These are phyloP conservation scores for Petroica traversi DNA, from an alignment of 2,113 vertebrate species.

Conservation along the genomic window DNA sequence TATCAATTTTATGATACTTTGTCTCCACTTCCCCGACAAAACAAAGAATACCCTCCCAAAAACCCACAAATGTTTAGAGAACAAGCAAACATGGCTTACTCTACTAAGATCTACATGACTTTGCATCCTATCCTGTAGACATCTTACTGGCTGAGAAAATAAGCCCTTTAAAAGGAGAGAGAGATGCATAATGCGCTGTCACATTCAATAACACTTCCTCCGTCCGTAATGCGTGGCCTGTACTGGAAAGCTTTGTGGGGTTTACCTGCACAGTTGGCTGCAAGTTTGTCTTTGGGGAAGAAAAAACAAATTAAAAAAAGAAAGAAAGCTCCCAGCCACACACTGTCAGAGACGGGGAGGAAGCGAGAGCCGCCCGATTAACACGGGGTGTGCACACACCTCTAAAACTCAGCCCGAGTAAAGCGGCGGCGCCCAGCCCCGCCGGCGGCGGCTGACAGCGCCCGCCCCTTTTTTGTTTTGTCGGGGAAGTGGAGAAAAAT, in stretches of 20 bases:
- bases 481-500: no score
- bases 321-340: not conserved
- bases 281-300: not conserved
- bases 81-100: not conserved
- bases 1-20: not conserved
- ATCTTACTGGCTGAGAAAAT: not conserved
- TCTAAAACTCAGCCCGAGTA: not conserved
- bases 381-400: not conserved
- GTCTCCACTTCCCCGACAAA: not conserved
- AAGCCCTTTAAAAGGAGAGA: not conserved
- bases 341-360: not conserved
- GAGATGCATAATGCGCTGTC: not conserved
- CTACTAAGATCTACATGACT: not conserved
- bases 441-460: not conserved
- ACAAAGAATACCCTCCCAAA: not conserved
- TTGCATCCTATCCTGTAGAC: not conserved
- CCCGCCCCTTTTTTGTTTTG: no score
- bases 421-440: not conserved
- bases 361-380: not conserved
- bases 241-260: not conserved
- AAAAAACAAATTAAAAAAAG: no score
- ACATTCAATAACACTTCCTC: not conserved
- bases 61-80: not conserved
- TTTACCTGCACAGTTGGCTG: not conserved
- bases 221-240: accelerated